Percentiles rank a stretch among this genome's conserved stretches.
Evolutionary conservation across 1,140 invertebrate genomes (phyloP).

Genomic region (Armadillidium nasatum): DNA sequence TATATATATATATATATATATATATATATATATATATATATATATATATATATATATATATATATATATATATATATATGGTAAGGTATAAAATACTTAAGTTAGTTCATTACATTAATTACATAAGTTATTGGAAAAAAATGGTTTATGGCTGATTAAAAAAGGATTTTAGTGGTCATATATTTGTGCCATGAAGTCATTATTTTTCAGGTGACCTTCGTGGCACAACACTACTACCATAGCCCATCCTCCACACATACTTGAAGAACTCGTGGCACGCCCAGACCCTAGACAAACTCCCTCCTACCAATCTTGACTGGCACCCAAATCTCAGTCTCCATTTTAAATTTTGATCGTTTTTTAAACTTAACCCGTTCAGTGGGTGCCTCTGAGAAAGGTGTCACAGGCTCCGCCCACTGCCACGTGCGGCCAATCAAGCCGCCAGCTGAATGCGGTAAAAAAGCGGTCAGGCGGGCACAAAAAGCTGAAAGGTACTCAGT

Average conservation of each 20-base stretch:
- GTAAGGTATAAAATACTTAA: not conserved
- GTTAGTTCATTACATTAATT: not conserved
- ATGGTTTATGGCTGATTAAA: not conserved
- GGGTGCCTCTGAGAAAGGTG: not conserved
- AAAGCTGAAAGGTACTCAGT: not conserved
- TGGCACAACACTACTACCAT: not conserved
- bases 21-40: too few species aligned
- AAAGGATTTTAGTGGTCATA: not conserved
- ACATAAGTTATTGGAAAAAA: constrained; percentile 1
- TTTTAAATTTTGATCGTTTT: constrained; percentile 10
- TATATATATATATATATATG: too few species aligned
- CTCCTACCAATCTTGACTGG: not conserved
- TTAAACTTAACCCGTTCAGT: constrained; percentile 12
- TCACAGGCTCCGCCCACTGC: not conserved
- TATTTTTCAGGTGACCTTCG: constrained; percentile 8
- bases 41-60: too few species aligned
- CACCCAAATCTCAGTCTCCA: constrained; percentile 4
- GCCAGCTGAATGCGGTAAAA: not conserved
- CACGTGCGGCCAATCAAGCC: not conserved
- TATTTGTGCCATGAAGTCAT: not conserved
- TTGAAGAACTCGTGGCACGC: not conserved
- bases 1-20: too few species aligned
- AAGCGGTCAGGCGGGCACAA: not conserved
- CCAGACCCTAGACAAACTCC: not conserved
- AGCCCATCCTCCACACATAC: not conserved